A percentile compares a stretch with the other conserved stretches of the same genome.
phyloP scores from a whole-genome alignment of 2,888 invertebrate species.

The Colostygia pectinataria region DNA sequence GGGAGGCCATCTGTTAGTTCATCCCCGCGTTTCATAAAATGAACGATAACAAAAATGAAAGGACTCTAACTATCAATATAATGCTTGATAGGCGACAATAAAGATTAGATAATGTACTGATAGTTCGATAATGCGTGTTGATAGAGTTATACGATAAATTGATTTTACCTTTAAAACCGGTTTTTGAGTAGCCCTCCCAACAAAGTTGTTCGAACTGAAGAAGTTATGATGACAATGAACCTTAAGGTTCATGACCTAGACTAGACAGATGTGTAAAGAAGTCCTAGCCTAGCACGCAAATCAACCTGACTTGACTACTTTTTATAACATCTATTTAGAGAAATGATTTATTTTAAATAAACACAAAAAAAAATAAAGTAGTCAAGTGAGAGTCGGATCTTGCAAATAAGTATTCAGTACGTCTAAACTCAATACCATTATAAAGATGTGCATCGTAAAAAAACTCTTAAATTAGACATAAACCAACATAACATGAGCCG shows the following conservation, averaged over 20 bases:
- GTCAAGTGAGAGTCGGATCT: too few species aligned
- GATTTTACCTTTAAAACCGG: constrained; percentile 3
- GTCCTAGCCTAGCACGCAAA: constrained; percentile 17
- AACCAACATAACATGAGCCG: too few species aligned
- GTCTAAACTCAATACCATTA: too few species aligned
- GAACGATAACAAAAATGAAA: constrained; percentile 18
- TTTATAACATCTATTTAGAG: too few species aligned
- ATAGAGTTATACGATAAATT: constrained; percentile 11
- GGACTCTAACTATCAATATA: constrained; percentile 17
- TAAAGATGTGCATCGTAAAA: too few species aligned
- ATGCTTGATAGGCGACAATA: constrained; percentile 20
- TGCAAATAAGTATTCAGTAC: too few species aligned
- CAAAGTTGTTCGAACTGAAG: constrained; percentile 13
- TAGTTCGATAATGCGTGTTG: constrained; percentile 12
- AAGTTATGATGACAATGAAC: constrained; percentile 25
- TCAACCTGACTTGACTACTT: constrained; percentile 16
- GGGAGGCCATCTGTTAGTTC: constrained; percentile 19
- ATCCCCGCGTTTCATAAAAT: constrained; percentile 12
- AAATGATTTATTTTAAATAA: too few species aligned
- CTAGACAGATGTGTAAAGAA: constrained; percentile 18
- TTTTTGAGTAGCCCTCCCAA: constrained; percentile 21
- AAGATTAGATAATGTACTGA: constrained; percentile 15
- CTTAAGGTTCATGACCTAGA: constrained; percentile 25
- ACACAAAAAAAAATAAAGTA: too few species aligned
- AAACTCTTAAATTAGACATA: too few species aligned